phyloP scores from a whole-genome alignment of 2,888 invertebrate species.

The Rhogogaster chlorosoma region DNA sequence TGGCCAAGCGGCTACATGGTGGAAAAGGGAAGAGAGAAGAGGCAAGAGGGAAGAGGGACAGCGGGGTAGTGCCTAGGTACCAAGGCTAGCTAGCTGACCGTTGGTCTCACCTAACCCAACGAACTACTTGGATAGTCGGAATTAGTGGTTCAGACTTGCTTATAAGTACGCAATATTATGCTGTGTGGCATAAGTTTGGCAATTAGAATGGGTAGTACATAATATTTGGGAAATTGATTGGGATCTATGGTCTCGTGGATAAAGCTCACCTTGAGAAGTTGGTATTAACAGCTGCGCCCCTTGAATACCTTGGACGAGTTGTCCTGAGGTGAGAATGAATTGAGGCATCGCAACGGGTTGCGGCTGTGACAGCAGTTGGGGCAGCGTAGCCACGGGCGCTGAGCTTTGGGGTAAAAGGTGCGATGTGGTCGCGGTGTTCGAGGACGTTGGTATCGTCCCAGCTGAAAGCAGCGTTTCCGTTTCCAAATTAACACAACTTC shows the following conservation, averaged over 20 bases:
- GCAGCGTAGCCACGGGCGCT: conserved; percentile 81
- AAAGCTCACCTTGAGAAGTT: conserved; percentile 91
- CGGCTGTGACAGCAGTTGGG: conserved; percentile 80
- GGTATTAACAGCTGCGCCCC: conserved; percentile 97
- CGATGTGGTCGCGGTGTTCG: conserved; percentile 73
- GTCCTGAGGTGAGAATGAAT: conserved; percentile 94
- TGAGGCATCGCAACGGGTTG: conserved; percentile 91
- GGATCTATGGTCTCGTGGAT: background rate
- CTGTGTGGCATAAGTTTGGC: conserved; percentile 67
- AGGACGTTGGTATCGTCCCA: conserved; percentile 74
- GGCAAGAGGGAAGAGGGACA: conserved; percentile 50
- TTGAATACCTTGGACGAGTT: conserved; percentile 95
- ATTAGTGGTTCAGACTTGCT: conserved; percentile 65
- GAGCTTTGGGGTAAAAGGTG: conserved; percentile 74
- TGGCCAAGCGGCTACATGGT: conserved; percentile 66
- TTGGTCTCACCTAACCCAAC: conserved; percentile 70
- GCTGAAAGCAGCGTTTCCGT: conserved; percentile 61
- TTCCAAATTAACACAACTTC: conserved; percentile 70
- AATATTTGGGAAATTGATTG: background rate
- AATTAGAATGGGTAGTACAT: background rate
- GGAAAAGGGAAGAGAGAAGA: conserved; percentile 75
- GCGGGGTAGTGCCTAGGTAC: background rate
- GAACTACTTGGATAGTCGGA: conserved; percentile 61
- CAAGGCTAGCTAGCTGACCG: conserved; percentile 57
- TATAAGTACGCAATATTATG: background rate